Percentiles rank a stretch among this genome's conserved stretches.
Conservation (phyloP, 1,140 invertebrate species). For the Polypedilum vanderplanki region DNA sequence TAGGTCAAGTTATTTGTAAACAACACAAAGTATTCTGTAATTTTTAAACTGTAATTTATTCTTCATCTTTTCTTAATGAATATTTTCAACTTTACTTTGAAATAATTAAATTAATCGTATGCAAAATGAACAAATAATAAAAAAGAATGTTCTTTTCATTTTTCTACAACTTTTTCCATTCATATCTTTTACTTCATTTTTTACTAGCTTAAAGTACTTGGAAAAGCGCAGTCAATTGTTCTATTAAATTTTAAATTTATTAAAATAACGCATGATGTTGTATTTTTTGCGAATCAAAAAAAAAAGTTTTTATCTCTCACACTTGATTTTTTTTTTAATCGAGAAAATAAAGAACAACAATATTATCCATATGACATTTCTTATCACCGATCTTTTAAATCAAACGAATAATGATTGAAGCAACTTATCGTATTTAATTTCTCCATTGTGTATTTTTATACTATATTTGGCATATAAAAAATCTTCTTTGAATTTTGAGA, state of each 20-base stretch:
- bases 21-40: not conserved
- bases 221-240: conserved; percentile 11
- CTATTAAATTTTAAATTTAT: not conserved
- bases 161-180: conserved; percentile 18
- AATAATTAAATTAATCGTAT: conserved; percentile 24
- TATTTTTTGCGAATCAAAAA: not conserved
- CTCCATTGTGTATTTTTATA: not conserved
- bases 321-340: not conserved
- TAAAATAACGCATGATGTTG: not conserved
- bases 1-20: not conserved
- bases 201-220: not conserved
- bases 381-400: not conserved
- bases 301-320: not conserved
- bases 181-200: not conserved
- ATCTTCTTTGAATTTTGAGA: conserved; percentile 27
- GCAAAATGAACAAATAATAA: conserved; percentile 28
- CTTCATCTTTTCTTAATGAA: not conserved
- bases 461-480: conserved; percentile 24
- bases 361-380: not conserved
- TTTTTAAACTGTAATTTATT: conserved; percentile 23
- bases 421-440: not conserved
- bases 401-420: not conserved
- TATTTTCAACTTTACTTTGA: conserved; percentile 17
- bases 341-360: not conserved
- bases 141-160: conserved; percentile 5